Conservation (phyloP, 2,113 vertebrate species). For the Barnardius zonarius region DNA sequence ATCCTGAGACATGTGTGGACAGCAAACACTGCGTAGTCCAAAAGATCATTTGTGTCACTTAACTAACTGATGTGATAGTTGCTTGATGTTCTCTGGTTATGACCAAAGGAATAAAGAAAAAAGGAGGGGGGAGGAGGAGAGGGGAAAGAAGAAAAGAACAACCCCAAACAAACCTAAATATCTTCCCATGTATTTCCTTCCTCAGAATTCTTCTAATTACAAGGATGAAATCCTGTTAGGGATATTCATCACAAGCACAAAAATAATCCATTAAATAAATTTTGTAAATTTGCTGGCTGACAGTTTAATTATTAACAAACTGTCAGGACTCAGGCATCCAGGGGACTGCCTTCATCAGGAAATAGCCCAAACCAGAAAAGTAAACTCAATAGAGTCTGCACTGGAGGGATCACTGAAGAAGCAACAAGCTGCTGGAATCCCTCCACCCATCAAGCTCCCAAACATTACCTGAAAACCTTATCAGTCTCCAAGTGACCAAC, state of each 20-base stretch:
- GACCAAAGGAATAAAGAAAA: not conserved
- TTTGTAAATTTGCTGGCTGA: not conserved
- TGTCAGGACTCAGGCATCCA: not conserved
- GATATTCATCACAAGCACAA: not conserved
- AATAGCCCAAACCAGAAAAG: not conserved
- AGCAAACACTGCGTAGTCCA: not conserved
- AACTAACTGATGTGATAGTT: not conserved
- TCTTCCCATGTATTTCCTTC: not conserved
- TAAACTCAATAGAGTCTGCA: not conserved
- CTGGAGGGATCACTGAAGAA: not conserved
- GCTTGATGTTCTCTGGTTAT: not conserved
- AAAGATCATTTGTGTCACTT: not conserved
- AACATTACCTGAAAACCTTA: not conserved
- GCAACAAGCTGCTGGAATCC: not conserved
- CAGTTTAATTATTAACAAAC: constrained; percentile 13
- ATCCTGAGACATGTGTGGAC: not conserved
- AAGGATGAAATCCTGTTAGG: not conserved
- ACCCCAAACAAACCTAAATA: not conserved
- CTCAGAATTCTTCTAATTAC: not conserved
- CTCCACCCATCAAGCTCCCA: not conserved
- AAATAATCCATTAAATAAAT: constrained; percentile 3
- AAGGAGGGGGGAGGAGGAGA: too few relatives aligned
- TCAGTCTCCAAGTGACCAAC: not conserved
- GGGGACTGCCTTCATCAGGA: not conserved
- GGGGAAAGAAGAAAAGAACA: fast-evolving